These are phyloP conservation scores for Sanderia malayensis DNA, from an alignment of 30 jellyfish, hydroid and myxozoan species.

Conservation along the genomic window DNA sequence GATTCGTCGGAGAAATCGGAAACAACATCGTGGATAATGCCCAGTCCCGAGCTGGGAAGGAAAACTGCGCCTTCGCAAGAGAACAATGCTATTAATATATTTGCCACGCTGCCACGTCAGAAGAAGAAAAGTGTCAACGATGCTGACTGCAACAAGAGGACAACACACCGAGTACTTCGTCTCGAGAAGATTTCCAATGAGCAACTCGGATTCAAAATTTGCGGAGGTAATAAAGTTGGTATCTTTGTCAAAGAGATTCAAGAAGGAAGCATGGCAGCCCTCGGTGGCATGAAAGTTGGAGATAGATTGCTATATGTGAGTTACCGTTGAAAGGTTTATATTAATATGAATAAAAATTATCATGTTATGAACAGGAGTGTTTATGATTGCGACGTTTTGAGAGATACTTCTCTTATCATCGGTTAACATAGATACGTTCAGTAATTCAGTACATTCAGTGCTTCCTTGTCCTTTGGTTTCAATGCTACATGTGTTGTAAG, in stretches of 20 bases:
- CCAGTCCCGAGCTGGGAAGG: slow-evolving; percentile 40
- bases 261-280: slow-evolving; percentile 73
- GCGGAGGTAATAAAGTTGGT: slow-evolving; percentile 83
- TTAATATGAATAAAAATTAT: too few relatives aligned
- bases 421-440: too few relatives aligned
- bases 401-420: too few relatives aligned
- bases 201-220: slow-evolving; percentile 57
- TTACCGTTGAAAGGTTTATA: too few relatives aligned
- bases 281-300: slow-evolving; percentile 74
- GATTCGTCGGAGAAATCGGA: slow-evolving; percentile 4
- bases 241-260: slow-evolving; percentile 57
- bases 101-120: slow-evolving; percentile 53
- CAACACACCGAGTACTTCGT: slow-evolving; percentile 73
- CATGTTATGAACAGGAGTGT: too few relatives aligned
- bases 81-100: slow-evolving; percentile 25
- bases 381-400: too few relatives aligned
- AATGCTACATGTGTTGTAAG: too few relatives aligned
- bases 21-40: slow-evolving; percentile 38
- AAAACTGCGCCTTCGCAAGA: slow-evolving; percentile 13
- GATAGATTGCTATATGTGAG: slow-evolving; percentile 72
- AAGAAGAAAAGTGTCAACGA: slow-evolving; percentile 40
- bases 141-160: slow-evolving; percentile 50
- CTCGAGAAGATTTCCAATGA: slow-evolving; percentile 48
- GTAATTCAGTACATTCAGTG: too few relatives aligned
- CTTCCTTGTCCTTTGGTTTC: too few relatives aligned